These are phyloP conservation scores for Aphis gossypii DNA, from an alignment of 1,140 invertebrate genomes.

Conservation along the genomic window DNA sequence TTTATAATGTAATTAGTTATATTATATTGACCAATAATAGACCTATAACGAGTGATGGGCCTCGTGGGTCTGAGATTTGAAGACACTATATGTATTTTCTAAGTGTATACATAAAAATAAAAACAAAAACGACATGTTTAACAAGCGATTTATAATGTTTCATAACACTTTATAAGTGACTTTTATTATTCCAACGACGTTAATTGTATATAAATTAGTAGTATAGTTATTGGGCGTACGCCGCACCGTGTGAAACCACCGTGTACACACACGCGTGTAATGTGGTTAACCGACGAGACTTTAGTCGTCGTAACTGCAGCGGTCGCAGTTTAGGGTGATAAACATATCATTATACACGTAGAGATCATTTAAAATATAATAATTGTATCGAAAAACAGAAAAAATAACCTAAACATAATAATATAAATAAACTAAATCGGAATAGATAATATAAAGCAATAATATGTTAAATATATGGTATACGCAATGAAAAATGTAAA, in stretches of 20 bases:
- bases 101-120: neutral
- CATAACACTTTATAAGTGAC: neutral
- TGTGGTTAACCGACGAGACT: conserved; percentile 16
- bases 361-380: neutral
- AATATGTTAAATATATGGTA: too few relatives aligned
- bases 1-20: neutral
- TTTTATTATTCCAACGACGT: neutral
- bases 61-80: neutral
- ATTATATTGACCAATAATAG: neutral
- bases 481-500: too few relatives aligned
- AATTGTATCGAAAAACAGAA: neutral
- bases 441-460: too few relatives aligned
- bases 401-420: neutral
- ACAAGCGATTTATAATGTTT: neutral
- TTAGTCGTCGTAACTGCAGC: neutral
- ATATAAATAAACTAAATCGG: too few relatives aligned
- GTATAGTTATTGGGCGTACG: neutral
- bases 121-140: neutral
- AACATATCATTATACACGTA: neutral
- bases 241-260: neutral
- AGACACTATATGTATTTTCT: neutral
- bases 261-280: neutral
- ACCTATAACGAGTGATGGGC: neutral
- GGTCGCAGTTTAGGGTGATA: neutral
- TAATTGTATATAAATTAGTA: conserved; percentile 18